Evolutionary conservation across 2,113 vertebrate species (phyloP), one percentile per base, ranked within the genome.

Genomic region (Charina bottae): DNA sequence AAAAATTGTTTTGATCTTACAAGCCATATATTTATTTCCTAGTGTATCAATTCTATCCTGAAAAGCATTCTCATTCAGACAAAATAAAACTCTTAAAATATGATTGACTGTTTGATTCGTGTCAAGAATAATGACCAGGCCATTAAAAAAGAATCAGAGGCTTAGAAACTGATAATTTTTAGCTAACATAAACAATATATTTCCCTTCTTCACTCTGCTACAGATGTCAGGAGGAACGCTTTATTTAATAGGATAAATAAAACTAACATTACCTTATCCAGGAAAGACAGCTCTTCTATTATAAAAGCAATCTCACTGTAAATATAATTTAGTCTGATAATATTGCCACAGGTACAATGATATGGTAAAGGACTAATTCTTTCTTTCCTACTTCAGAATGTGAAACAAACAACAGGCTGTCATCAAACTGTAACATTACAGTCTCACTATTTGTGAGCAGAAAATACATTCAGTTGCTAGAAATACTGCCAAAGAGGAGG

Each of bases 1-100:
- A 64, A 89, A 89, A 19, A 17, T 53, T 46, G 42, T 68, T 78
- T 78, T 42, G 33, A 17, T 19, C 72, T 78, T 21, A 3, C 6
- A 78, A 42, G 17, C 72, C 60, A 68, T 62, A 46, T 88, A 62
- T 60, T 88, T 21, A 87, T 60, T 88, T 88, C 58, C 58, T 88
- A 49, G 58, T 88, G 9, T 21, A 88, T 88, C 24, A 26, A 28
- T 42, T 28, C 13, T 68, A 53, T 19, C n/a, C 26, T 19, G 60
- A 68, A 68, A 60, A 89, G 26, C 62, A 53, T 53, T n/a, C 58
- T 68, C 46, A 68, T 62, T 33, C 46, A 86, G 49, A 84, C 37
- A 85, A 85, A 60, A 68, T 53, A 21, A 17, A 26, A 64, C 5
- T 33, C 33, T 89, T 68, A 64, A 33, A 37, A 62, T 85, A 64